Evolutionary conservation across 2,888 invertebrate species (phyloP), one percentile per base, ranked within the genome.

Genomic region (Drosophila testacea): DNA sequence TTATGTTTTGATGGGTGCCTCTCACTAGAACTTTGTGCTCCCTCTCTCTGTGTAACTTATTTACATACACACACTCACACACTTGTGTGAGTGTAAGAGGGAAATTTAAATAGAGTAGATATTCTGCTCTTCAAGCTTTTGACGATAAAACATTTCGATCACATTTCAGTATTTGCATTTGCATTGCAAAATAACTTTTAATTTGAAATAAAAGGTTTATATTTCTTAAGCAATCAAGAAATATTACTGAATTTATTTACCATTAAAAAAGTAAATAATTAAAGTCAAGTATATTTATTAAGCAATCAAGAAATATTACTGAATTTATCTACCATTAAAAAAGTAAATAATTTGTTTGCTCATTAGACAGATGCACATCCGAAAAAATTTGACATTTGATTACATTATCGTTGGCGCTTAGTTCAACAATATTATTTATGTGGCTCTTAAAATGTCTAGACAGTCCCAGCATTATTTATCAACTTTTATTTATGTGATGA

Each of bases 1-100:
- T 84, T 83, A 86, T 88, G 77, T 79, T 86, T 81, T 70, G 56
- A 72, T 72, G 68, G 65, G 62, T 72, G 65, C 6, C 63, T 54
- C 66, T 69, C 75, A n/a, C 56, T 36, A 48, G 48, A 66, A 64
- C 48, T 51, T 28, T 50, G 13, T 50, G 56, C 38, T 42, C 36
- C 38, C 28, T 41, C 65, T 65, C 73, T 76, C 66, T 42, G 55
- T 7, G 11, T 10, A 41, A 51, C 52, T 48, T 44, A 52, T 13
- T 51, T 42, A 46, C 13, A 36, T 42, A 47, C 22, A 16, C 22
- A 38, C 6, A 27, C 41, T 22, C 10, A 27, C 39, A 32, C 30
- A 10, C 28, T 11, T 28, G 16, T 44, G 16, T 6, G 39, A 46
- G 32, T 13, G 38, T 52, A 27, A 16, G 32, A 50, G 73, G n/a